Evolutionary conservation across 2,888 invertebrate genomes (phyloP), one percentile per base, ranked within the genome.

Genomic region (Pyrochroa serraticornis): DNA sequence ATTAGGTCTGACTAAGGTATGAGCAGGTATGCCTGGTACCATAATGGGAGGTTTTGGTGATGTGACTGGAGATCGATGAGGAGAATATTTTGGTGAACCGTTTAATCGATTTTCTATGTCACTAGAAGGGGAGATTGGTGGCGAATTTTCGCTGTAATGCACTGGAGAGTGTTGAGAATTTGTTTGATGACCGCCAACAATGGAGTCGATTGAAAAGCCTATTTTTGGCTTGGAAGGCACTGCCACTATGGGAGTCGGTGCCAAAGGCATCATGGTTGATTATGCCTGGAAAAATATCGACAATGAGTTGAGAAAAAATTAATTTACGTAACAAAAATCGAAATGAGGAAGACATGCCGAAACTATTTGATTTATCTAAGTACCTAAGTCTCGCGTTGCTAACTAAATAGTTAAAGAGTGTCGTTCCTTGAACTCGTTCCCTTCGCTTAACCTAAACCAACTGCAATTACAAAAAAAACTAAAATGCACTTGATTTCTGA

Each of bases 121-220:
- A 62, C 81, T 77, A n/a, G 79, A 76, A 6, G 81, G 80, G n/a
- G 82, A 80, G 12, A 79, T 56, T 12, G 79, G 79, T 13, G 77
- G 83, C 9, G 83, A 82, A 51, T 82, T 79, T 63, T 83, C 83
- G 9, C 82, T 82, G 62, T 79, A 83, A 59, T 80, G 82, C 3
- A 82, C 77, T 5, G 83, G 83, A 5, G 83, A 83, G 62, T 79
- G 70, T 60, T 75, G 77, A 8, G 78, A 79, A 51, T 76, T 77
- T 8, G 74, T 45, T 39, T 54, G 54, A n/a, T 41, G n/a, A 30
- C 89, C 90, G 70, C 94, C 94, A 61, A 95, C 94, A 76, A 95
- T 93, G 75, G 93, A 93, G 83, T 95, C 95, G 81, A 95, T 95
- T 76, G 93, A 93, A 79, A 95, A 95, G 74, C 94, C 95, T 79